Evolutionary conservation across 2,797 vertebrate species (phyloP), one percentile per base, ranked within the genome.

Genomic region (Aulostomus chinensis): DNA sequence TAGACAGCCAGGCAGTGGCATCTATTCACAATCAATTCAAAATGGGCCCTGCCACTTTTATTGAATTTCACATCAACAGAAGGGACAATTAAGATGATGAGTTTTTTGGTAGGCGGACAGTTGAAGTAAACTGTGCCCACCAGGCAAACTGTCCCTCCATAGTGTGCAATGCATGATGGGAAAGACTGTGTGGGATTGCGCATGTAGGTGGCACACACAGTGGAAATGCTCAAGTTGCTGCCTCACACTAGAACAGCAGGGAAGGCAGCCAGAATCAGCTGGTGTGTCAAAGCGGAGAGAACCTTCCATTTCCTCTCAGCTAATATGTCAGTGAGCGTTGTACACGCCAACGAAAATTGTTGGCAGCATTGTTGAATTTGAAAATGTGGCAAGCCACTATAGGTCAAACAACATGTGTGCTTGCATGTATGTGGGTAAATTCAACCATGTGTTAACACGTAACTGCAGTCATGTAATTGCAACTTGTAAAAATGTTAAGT

Each of bases 21-120:
- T 77, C 72, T 81, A 69, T 79, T 83, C 78, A 85, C 65, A 74
- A 76, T 76, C 80, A 69, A 74, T 80, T 78, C 60, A 75, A 64
- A 82, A 78, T 58, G 60, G 61, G 78, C 54, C 57, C 63, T 78
- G 78, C 56, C 78, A 76, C 73, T 70, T 80, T 79, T 74, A 86
- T 89, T 84, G 80, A 80, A 81, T 86, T 76, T 77, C 63, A 78
- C 81, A 80, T 85, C 76, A 81, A 81, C 79, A 74, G 67, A 72
- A 84, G 68, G 61, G 71, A 84, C 86, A 85, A 83, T 87, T 83
- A 88, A 81, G 76, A 82, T 78, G 82, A 87, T 85, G 86, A 71
- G 83, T 80, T 81, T 80, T 80, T 66, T 69, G 49, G 80, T 83
- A 75, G 83, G 83, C 55, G 80, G 85, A 86, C 85, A 87, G 83